These are phyloP conservation scores for Melieria picta DNA, from an alignment of 2,888 invertebrate genomes.

Conservation along the genomic window DNA sequence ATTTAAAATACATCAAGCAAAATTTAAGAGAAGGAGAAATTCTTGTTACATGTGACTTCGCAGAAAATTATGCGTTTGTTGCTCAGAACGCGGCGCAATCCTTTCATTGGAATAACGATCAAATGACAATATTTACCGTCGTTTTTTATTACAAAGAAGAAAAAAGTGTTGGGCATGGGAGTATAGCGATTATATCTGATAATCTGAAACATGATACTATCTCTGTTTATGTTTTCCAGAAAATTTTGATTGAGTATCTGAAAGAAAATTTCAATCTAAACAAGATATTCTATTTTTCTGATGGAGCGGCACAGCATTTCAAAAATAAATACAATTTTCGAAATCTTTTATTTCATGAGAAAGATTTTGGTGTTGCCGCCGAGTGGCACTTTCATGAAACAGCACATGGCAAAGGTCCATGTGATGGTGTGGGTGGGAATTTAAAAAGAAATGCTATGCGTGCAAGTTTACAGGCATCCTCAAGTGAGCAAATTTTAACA, in stretches of 20 bases:
- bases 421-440: too few relatives aligned
- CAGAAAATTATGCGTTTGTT: slow-evolving; percentile 27
- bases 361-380: too few relatives aligned
- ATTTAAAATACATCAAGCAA: neutral
- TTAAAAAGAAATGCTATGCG: too few relatives aligned
- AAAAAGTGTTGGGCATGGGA: neutral
- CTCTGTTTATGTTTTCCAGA: neutral
- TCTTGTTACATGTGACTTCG: slow-evolving; percentile 20
- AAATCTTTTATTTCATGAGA: too few relatives aligned
- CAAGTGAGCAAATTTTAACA: too few relatives aligned
- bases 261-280: too few relatives aligned
- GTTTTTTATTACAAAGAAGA: slow-evolving; percentile 7
- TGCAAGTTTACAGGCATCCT: too few relatives aligned
- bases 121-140: slow-evolving; percentile 1
- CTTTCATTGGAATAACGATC: slow-evolving; percentile 6
- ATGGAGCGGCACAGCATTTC: too few relatives aligned
- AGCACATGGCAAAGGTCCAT: too few relatives aligned
- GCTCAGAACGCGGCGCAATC: slow-evolving; percentile 18
- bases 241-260: neutral
- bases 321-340: too few relatives aligned
- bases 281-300: too few relatives aligned
- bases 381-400: too few relatives aligned
- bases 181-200: neutral
- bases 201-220: neutral
- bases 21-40: slow-evolving; percentile 20